phyloP scores from a whole-genome alignment of 2,888 invertebrate species.

The Parelbella ahira region DNA sequence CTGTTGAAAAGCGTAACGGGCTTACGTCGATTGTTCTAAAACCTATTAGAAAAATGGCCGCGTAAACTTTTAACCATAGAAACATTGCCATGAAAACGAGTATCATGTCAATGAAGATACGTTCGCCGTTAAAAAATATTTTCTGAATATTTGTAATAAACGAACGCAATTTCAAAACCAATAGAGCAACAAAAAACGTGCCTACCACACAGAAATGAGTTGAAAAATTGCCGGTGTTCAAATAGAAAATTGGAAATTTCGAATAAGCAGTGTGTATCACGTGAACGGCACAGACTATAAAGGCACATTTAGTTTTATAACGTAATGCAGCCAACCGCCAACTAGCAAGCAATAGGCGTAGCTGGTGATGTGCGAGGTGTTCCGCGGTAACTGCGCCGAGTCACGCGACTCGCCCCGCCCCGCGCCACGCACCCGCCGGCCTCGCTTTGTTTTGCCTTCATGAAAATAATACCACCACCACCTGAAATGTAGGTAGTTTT shows the following conservation, averaged over 20 bases:
- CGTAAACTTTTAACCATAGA: no score
- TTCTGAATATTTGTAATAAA: no score
- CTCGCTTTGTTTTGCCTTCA: constrained; percentile 26
- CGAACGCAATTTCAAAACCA: no score
- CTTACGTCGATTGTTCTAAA: no score
- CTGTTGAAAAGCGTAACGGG: no score
- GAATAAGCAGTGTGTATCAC: constrained; percentile 1
- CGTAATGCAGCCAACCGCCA: constrained; percentile 42
- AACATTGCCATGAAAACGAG: no score
- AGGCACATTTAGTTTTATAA: constrained; percentile 33
- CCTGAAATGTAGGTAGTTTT: no score
- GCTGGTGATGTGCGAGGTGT: constrained; percentile 74
- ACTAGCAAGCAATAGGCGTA: constrained; percentile 67
- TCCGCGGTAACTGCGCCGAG: constrained; percentile 63
- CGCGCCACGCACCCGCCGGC: constrained; percentile 54
- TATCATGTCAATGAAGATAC: no score
- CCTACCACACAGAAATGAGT: background rate
- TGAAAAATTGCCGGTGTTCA: background rate
- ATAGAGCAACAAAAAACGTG: no score
- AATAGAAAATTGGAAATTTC: constrained; percentile 3
- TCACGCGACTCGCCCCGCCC: constrained; percentile 76
- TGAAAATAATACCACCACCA: no score
- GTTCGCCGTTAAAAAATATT: no score
- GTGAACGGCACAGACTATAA: constrained; percentile 5
- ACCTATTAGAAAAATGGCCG: no score